A percentile compares a stretch with the other conserved stretches of the same genome.
These are phyloP conservation scores for Eptesicus fuscus DNA, from an alignment of 2,113 vertebrate species.

Conservation along the genomic window DNA sequence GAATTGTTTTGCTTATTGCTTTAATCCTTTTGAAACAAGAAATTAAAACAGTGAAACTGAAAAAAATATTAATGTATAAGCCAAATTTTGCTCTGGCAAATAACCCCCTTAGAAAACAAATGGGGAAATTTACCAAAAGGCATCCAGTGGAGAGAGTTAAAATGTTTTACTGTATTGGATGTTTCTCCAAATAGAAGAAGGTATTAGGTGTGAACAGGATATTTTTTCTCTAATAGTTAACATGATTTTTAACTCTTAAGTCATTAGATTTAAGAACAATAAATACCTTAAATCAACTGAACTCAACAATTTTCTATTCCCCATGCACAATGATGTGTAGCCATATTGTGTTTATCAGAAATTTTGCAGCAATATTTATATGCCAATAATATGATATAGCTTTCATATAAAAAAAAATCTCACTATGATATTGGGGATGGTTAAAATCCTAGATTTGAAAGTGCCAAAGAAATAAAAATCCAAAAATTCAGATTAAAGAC, in stretches of 20 bases:
- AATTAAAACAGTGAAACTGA: background rate
- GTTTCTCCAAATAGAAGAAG: background rate
- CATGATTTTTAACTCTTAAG: background rate
- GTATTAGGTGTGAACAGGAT: background rate
- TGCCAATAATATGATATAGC: background rate
- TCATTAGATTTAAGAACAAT: background rate
- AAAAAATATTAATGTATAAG: background rate
- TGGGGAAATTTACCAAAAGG: background rate
- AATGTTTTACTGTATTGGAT: background rate
- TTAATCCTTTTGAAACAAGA: background rate
- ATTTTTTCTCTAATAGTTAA: background rate
- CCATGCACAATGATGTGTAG: background rate
- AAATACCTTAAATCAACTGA: background rate
- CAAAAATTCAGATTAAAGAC: background rate
- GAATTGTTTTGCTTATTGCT: background rate
- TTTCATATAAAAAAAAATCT: background rate
- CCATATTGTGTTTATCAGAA: background rate
- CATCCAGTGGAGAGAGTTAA: background rate
- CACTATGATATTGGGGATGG: background rate
- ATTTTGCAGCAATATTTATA: background rate
- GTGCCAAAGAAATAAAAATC: background rate
- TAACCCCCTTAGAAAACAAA: background rate
- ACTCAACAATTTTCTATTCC: background rate
- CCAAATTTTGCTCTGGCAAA: background rate
- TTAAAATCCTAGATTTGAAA: background rate